Base-by-base conservation (phyloP, 2,888 invertebrate species). In the Athalia circularis region DNA sequence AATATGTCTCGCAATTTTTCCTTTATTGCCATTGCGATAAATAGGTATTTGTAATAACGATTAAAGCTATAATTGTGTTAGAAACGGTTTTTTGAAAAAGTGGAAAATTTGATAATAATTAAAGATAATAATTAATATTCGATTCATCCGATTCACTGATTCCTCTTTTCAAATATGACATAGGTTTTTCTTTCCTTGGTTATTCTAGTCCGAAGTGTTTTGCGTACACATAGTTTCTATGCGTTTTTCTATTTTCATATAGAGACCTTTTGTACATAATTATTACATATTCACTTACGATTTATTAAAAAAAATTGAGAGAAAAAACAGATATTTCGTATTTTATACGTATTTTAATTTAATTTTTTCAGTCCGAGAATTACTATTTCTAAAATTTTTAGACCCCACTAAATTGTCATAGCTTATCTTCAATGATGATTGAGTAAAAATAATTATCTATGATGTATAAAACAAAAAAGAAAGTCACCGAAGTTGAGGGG, bases 51-150 rank as follows among this genome's bases (percentile, higher is more conserved):
- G 59, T 59, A 13, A 45, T 29, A 29, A 29, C 29, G 29, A 29
- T 29, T 29, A 29, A 29, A 29, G 29, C 29, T 29, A 29, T 29
- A 29, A 29, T 29, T 48, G 59, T 59, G 59, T 11, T 59, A 6
- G 48, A 65, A 13, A 15, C 9, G 13, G 8, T n/a, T 65, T 54
- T 52, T 15, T 52, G 13, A 5, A 52, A 52, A 15, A 15, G 29
- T 48, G 45, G 9, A 48, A 62, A 70, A 43, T 29, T 77, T 77
- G 77, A 77, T 77, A 77, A 77, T 77, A 77, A 77, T 45, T 68
- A 29, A 50, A 59, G 68, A 70, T 77, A 77, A 77, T 77, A 70
- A 70, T 29, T 29, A 29, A 29, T 29, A 29, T 29, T 29, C 52
- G 3, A 61, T 70, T 64, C 5, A 72, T 57, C 59, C 57, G 67